These are phyloP conservation scores for Callimorpha dominula DNA, from an alignment of 2,888 invertebrate genomes.

Conservation along the genomic window DNA sequence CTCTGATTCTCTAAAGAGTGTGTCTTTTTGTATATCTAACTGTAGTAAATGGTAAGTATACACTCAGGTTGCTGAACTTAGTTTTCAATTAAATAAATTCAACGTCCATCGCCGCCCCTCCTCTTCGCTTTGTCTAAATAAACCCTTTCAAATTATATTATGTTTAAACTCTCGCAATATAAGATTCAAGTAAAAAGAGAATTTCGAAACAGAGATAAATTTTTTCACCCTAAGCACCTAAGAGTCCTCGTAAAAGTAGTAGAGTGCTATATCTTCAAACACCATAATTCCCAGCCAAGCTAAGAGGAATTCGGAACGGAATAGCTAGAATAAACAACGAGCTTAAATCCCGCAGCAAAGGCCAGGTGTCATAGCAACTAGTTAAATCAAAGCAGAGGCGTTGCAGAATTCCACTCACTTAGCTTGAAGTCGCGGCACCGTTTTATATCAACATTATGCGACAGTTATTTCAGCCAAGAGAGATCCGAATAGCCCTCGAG, in stretches of 20 bases:
- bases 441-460: slow-evolving; percentile 78
- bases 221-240: slow-evolving; percentile 7
- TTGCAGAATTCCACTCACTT: slow-evolving; percentile 59
- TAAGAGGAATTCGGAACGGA: slow-evolving; percentile 30
- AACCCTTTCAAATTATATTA: neutral
- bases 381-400: slow-evolving; percentile 48
- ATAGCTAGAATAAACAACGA: slow-evolving; percentile 40
- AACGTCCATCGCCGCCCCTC: neutral
- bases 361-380: slow-evolving; percentile 43
- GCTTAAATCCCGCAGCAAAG: slow-evolving; percentile 38
- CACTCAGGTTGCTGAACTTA: neutral
- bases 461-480: slow-evolving; percentile 79
- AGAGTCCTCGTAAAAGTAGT: slow-evolving; percentile 5
- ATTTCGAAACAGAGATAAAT: neutral
- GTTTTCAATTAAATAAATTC: neutral
- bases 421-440: slow-evolving; percentile 50
- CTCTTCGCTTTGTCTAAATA: neutral
- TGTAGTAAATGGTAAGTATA: no score
- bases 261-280: slow-evolving; percentile 16
- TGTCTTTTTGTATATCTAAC: no score
- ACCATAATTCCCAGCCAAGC: slow-evolving; percentile 16
- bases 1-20: no score
- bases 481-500: slow-evolving; percentile 71
- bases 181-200: neutral
- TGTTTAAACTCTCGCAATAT: neutral